Evolutionary conservation across 2,113 vertebrate species (phyloP).

Genomic region (Copsychus sechellarum): DNA sequence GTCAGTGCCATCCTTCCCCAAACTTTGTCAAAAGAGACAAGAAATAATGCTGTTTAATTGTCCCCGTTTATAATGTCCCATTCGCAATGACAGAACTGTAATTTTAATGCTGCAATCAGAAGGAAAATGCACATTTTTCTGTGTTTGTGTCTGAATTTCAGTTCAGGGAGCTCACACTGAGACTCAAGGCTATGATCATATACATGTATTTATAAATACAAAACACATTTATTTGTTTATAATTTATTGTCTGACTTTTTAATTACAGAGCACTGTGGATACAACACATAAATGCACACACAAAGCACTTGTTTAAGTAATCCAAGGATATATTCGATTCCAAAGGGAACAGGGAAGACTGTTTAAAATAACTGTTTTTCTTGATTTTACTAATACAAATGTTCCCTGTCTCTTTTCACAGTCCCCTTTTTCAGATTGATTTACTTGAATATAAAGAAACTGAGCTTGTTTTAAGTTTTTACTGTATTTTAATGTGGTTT

Average conservation of each 20-base stretch:
- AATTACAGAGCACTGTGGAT: background rate
- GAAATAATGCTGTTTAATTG: slow-evolving; percentile 59
- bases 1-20: slow-evolving; percentile 17
- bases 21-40: slow-evolving; percentile 31
- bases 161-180: background rate
- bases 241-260: background rate
- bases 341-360: background rate
- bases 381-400: background rate
- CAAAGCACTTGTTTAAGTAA: background rate
- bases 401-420: background rate
- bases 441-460: background rate
- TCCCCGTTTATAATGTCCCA: background rate
- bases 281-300: background rate
- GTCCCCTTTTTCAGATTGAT: background rate
- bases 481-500: slow-evolving; percentile 27
- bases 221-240: background rate
- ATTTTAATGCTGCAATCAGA: background rate
- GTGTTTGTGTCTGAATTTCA: background rate
- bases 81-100: background rate
- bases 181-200: background rate
- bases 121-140: background rate
- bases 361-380: background rate
- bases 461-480: background rate
- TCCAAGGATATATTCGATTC: background rate
- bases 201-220: background rate